These are phyloP conservation scores for Nicator chloris DNA, from an alignment of 2,113 vertebrate species.

Conservation along the genomic window DNA sequence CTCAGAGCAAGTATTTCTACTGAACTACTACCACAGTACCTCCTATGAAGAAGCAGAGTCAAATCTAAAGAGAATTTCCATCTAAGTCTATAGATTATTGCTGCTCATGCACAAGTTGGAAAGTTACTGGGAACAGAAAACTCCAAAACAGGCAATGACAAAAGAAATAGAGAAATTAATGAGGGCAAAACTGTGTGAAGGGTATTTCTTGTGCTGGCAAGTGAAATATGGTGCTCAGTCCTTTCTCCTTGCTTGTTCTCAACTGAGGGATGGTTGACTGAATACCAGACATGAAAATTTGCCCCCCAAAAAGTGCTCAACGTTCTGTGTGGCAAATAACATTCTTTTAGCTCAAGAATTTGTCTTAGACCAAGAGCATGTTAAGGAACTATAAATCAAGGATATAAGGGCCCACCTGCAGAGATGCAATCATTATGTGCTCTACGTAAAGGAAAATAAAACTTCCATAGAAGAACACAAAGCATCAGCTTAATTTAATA, in stretches of 20 bases:
- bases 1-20: background rate
- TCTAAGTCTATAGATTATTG: background rate
- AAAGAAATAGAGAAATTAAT: background rate
- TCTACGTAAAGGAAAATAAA: background rate
- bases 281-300: background rate
- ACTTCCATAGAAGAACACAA: background rate
- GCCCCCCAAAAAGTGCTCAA: rapidly evolving
- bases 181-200: background rate
- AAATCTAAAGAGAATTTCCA: background rate
- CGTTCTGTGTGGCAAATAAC: background rate
- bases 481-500: background rate
- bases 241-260: background rate
- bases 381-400: background rate
- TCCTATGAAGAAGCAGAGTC: background rate
- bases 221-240: background rate
- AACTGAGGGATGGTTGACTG: background rate
- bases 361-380: background rate
- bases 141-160: background rate
- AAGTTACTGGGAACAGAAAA: background rate
- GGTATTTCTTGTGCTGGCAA: background rate
- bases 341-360: background rate
- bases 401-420: background rate
- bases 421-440: background rate
- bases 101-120: background rate
- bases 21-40: background rate